Percentiles rank a stretch among this genome's conserved stretches.
Evolutionary conservation across 37 sponge, comb jelly and placozoan genomes (phyloP).

Genomic region (Haliclona indistincta): DNA sequence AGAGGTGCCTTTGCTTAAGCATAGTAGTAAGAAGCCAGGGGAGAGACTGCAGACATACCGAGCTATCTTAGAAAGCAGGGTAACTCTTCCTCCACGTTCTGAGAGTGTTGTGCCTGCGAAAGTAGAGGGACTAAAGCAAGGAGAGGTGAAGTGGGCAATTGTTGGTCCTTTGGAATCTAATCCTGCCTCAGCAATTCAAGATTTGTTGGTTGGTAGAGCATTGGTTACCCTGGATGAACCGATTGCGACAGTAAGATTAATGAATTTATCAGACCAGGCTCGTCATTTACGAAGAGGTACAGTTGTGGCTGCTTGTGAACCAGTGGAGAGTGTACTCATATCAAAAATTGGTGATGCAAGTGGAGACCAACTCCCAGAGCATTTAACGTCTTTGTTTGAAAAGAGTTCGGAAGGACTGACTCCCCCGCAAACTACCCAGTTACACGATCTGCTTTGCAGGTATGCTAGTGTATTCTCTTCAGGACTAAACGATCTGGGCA

Average conservation of each 20-base stretch:
- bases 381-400: background rate
- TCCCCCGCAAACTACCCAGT: background rate
- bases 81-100: background rate
- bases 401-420: background rate
- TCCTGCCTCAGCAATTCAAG: background rate
- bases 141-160: too few species aligned
- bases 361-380: background rate
- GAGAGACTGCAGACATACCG: background rate
- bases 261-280: conserved; percentile 2
- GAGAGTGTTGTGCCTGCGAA: background rate
- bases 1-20: conserved; percentile 13
- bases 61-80: background rate
- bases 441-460: background rate
- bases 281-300: background rate
- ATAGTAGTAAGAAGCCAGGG: background rate
- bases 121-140: background rate
- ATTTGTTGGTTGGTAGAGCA: conserved; percentile 13
- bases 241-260: background rate
- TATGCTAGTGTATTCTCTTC: conserved; percentile 12
- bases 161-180: too few species aligned
- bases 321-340: background rate
- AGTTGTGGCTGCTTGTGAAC: background rate
- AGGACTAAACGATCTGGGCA: conserved; percentile 22
- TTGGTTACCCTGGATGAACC: conserved; percentile 1
- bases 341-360: too few species aligned